These are phyloP conservation scores for Neuroscelio doddi DNA, from an alignment of 2,888 invertebrate genomes.

Conservation along the genomic window DNA sequence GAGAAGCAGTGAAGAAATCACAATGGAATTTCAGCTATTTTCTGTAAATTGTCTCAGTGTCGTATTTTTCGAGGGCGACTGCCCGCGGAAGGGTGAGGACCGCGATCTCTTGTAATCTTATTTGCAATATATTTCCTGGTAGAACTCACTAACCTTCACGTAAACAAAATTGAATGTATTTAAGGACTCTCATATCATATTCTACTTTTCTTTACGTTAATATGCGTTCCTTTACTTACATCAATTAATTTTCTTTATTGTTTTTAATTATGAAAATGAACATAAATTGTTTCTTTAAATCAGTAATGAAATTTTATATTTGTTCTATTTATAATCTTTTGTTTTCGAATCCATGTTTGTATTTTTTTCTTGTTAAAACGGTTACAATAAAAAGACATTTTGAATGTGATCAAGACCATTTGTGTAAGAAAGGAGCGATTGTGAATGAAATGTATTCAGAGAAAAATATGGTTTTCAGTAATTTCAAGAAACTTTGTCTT, in stretches of 20 bases:
- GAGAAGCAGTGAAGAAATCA: slow-evolving; percentile 46
- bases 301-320: too few species aligned
- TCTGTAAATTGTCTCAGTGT: slow-evolving; percentile 63
- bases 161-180: slow-evolving; percentile 22
- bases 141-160: slow-evolving; percentile 42
- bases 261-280: background rate
- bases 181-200: slow-evolving; percentile 18
- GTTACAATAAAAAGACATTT: too few species aligned
- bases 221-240: background rate
- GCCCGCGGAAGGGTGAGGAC: slow-evolving; percentile 37
- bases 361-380: too few species aligned
- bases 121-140: slow-evolving; percentile 65
- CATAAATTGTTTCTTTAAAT: background rate
- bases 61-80: slow-evolving; percentile 60
- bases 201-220: background rate
- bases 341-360: too few species aligned
- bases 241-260: background rate
- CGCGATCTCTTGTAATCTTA: slow-evolving; percentile 64
- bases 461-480: slow-evolving; percentile 19
- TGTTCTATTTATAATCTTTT: too few species aligned
- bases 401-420: background rate
- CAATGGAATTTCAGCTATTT: slow-evolving; percentile 66
- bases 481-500: slow-evolving; percentile 27
- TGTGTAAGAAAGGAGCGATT: background rate
- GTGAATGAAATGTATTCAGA: slow-evolving; percentile 2